Evolutionary conservation across 2,113 vertebrate species (phyloP).

Genomic region (Apodemus sylvaticus): DNA sequence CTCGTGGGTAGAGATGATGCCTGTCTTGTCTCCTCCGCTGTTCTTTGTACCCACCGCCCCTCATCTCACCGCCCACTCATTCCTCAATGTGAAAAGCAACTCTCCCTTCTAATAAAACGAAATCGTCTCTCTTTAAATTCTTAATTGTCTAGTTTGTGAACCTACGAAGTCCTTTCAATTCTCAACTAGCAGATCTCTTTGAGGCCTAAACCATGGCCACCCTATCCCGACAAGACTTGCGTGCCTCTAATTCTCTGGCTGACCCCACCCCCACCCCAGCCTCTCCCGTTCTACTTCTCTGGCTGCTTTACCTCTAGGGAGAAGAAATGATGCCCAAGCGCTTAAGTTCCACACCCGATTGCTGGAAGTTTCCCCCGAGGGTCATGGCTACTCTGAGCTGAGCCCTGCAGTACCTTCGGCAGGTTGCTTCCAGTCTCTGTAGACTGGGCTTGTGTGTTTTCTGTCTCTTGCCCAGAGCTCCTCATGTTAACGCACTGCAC

Average conservation of each 20-base stretch:
- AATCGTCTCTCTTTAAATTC: conserved; percentile 62
- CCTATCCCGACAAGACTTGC: no score
- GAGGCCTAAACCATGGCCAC: background rate
- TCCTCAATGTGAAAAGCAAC: background rate
- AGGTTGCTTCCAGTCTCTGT: fast-evolving
- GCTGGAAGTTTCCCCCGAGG: background rate
- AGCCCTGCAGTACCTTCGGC: background rate
- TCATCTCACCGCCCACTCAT: conserved; percentile 60
- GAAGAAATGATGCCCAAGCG: background rate
- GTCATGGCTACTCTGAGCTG: no score
- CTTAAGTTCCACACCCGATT: background rate
- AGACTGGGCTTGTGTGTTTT: background rate
- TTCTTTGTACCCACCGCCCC: background rate
- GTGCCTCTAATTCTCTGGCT: no score
- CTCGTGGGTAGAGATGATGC: conserved; percentile 49
- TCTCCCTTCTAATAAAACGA: conserved; percentile 50
- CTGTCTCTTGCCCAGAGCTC: background rate
- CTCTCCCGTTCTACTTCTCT: background rate
- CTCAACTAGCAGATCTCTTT: background rate
- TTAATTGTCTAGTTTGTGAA: conserved; percentile 46
- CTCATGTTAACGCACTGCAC: background rate
- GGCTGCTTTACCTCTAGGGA: background rate
- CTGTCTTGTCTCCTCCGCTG: background rate
- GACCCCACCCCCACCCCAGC: background rate
- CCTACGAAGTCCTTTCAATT: background rate